phyloP scores from a whole-genome alignment of 2,113 vertebrate genomes.

The Tautogolabrus adspersus region DNA sequence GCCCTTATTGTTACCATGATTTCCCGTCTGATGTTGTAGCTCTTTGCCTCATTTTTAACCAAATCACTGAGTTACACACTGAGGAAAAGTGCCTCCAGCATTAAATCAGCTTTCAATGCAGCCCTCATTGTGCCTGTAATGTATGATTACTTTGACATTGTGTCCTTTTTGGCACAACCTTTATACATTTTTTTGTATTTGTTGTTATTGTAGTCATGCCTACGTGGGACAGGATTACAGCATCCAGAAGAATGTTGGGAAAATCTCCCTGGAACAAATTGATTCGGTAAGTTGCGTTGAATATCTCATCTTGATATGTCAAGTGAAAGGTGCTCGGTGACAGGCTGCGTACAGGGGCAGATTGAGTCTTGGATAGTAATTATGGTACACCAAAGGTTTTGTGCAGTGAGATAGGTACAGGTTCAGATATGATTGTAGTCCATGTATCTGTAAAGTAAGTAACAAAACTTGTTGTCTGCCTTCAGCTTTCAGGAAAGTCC shows the following conservation, averaged over 20 bases:
- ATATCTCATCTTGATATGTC: conserved; percentile 1
- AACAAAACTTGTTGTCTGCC: not conserved
- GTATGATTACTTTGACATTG: not conserved
- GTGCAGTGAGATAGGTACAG: not conserved
- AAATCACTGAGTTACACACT: not conserved
- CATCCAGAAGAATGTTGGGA: conserved; percentile 89
- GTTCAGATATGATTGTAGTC: not conserved
- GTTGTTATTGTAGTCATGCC: conserved; percentile 86
- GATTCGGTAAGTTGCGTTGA: conserved; percentile 88
- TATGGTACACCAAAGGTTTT: not conserved
- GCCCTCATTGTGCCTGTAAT: not conserved
- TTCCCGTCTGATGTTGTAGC: not conserved
- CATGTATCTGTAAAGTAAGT: not conserved
- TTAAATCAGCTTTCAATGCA: not conserved
- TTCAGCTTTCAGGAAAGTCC: conserved; percentile 90
- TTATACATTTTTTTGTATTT: conserved; percentile 2
- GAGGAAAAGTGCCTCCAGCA: not conserved
- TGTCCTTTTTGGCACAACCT: not conserved
- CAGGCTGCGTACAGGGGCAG: not conserved
- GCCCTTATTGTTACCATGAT: not conserved
- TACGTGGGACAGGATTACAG: conserved; percentile 97
- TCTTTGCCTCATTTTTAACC: not conserved
- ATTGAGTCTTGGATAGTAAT: not conserved
- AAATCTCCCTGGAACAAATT: conserved; percentile 95
- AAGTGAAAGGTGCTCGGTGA: not conserved